Evolutionary conservation across 1,140 invertebrate species (phyloP).

Genomic region (Eriocheir sinensis): DNA sequence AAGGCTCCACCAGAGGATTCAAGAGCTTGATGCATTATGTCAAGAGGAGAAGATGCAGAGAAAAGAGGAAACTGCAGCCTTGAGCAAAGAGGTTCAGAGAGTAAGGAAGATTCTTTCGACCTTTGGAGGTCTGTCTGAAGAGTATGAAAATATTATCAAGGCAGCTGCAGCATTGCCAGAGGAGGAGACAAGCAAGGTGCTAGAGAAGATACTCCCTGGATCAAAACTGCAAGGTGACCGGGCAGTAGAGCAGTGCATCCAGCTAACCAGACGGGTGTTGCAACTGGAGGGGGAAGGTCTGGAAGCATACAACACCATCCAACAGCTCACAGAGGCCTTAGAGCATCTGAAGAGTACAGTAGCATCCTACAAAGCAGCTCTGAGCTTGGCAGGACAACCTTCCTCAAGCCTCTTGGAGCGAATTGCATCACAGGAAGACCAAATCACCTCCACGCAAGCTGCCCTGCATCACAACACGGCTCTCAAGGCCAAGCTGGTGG

Average conservation of each 20-base stretch:
- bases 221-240: slow-evolving; percentile 55
- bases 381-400: slow-evolving; percentile 69
- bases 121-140: slow-evolving; percentile 64
- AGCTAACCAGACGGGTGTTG: slow-evolving; percentile 72
- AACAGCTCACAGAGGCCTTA: slow-evolving; percentile 70
- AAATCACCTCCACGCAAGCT: slow-evolving; percentile 65
- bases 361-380: slow-evolving; percentile 72
- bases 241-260: slow-evolving; percentile 64
- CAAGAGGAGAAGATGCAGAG: slow-evolving; percentile 48
- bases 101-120: slow-evolving; percentile 58
- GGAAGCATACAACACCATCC: slow-evolving; percentile 72
- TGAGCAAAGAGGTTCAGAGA: slow-evolving; percentile 58
- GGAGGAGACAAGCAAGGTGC: slow-evolving; percentile 47
- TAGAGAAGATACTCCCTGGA: slow-evolving; percentile 64
- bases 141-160: slow-evolving; percentile 72
- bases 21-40: slow-evolving; percentile 30
- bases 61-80: slow-evolving; percentile 45
- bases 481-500: slow-evolving; percentile 45
- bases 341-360: slow-evolving; percentile 72
- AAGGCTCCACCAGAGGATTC: slow-evolving; percentile 52
- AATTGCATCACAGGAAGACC: slow-evolving; percentile 76
- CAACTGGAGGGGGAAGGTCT: slow-evolving; percentile 70
- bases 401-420: slow-evolving; percentile 63
- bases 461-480: slow-evolving; percentile 62
- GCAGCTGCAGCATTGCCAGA: slow-evolving; percentile 53